Evolutionary conservation across 2,888 invertebrate species (phyloP).

Genomic region (Acholoe squamosa): DNA sequence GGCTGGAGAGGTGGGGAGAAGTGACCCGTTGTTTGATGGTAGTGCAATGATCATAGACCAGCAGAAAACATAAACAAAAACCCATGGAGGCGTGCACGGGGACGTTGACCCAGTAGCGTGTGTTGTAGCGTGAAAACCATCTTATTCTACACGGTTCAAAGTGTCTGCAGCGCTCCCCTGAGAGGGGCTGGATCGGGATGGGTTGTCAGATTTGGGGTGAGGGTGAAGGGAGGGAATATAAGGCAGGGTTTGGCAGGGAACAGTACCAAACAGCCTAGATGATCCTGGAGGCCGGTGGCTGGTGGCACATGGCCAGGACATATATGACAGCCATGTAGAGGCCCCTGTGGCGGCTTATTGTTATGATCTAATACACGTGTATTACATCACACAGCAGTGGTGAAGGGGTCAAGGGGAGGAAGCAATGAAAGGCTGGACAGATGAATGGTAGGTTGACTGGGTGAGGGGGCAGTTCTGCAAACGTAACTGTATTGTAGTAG

Average conservation of each 20-base stretch:
- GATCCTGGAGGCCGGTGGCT: too few relatives aligned
- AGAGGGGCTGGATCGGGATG: background rate
- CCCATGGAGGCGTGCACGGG: background rate
- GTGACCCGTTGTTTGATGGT: slow-evolving; percentile 14
- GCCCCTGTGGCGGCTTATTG: slow-evolving; percentile 31
- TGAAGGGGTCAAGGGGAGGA: too few relatives aligned
- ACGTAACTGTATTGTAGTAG: slow-evolving; percentile 1
- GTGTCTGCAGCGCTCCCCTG: background rate
- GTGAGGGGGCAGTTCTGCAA: too few relatives aligned
- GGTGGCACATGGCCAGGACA: background rate
- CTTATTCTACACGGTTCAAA: background rate
- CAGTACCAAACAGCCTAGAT: too few relatives aligned
- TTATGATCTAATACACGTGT: slow-evolving; percentile 44
- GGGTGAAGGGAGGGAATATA: too few relatives aligned
- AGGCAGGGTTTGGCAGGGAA: background rate
- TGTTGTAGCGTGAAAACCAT: background rate
- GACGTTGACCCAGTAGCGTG: background rate
- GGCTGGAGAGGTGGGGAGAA: background rate
- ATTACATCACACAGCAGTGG: slow-evolving; percentile 1
- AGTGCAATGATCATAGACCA: slow-evolving; percentile 11
- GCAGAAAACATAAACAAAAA: background rate
- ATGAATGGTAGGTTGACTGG: background rate
- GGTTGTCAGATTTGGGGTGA: too few relatives aligned
- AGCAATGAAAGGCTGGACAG: too few relatives aligned
- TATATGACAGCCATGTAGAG: background rate